Percentiles rank a stretch among this genome's conserved stretches.
Conservation (phyloP, 2,888 invertebrate species). For the Julus scandinavius region DNA sequence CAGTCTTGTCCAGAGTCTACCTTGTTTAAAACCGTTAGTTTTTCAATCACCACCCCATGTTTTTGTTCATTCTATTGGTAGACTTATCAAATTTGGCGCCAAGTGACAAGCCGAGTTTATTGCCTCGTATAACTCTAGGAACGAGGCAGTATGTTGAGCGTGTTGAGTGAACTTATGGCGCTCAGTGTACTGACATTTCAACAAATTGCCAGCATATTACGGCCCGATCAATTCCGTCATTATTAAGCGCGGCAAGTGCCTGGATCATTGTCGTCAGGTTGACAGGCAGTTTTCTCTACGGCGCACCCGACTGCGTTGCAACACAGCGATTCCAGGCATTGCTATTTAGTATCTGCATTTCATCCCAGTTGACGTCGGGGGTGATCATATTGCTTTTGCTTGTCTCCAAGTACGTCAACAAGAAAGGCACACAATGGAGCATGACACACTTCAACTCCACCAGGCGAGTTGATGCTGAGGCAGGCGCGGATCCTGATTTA, state of each 20-base stretch:
- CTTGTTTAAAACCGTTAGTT: too few relatives aligned
- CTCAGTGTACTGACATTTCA: conserved; percentile 35
- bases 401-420: conserved; percentile 37
- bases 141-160: not conserved
- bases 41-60: too few relatives aligned
- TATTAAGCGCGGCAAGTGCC: conserved; percentile 34
- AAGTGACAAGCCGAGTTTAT: not conserved
- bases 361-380: conserved; percentile 42
- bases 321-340: not conserved
- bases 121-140: not conserved
- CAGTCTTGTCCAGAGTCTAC: too few relatives aligned
- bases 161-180: not conserved
- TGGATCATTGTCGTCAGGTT: conserved; percentile 42
- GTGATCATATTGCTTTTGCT: conserved; percentile 38
- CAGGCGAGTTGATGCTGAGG: not conserved
- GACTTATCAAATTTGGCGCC: not conserved
- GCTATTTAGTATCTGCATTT: conserved; percentile 33
- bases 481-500: conserved; percentile 3
- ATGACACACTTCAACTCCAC: not conserved
- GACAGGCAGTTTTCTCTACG: conserved; percentile 26
- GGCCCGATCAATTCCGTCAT: conserved; percentile 30
- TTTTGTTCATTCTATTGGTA: not conserved
- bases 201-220: conserved; percentile 39
- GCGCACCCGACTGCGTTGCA: conserved; percentile 10
- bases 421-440: conserved; percentile 42